These are phyloP conservation scores for Eurytoma californica DNA, from an alignment of 2,888 invertebrate genomes.

Conservation along the genomic window DNA sequence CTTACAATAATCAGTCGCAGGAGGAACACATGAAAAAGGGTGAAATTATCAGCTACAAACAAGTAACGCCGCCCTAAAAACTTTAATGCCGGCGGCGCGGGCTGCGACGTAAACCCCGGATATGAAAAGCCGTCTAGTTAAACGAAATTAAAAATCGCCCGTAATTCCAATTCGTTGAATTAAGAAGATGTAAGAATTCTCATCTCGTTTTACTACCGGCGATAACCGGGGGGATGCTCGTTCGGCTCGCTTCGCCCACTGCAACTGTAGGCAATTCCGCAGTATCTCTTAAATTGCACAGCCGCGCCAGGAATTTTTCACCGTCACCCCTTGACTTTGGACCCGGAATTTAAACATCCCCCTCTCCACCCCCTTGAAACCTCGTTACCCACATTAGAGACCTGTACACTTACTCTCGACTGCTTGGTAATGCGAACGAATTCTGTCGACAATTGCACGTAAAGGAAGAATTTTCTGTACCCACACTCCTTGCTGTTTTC, in stretches of 20 bases:
- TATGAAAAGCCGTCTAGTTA: too few species aligned
- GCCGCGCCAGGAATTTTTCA: constrained; percentile 33
- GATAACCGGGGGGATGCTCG: constrained; percentile 27
- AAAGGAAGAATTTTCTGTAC: constrained; percentile 36
- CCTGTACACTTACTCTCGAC: constrained; percentile 15
- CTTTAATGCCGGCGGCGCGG: too few species aligned
- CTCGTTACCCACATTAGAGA: constrained; percentile 3
- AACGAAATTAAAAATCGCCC: too few species aligned
- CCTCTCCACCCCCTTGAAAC: constrained; percentile 8
- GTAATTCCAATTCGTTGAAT: too few species aligned
- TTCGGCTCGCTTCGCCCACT: not conserved
- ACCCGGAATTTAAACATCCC: too few species aligned
- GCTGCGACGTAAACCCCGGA: too few species aligned
- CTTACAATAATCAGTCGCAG: too few species aligned
- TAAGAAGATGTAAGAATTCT: constrained; percentile 21
- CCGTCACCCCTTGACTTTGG: constrained; percentile 13
- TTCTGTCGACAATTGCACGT: constrained; percentile 19
- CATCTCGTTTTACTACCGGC: constrained; percentile 22
- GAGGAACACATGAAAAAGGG: too few species aligned
- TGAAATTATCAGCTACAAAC: too few species aligned
- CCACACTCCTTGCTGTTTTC: not conserved
- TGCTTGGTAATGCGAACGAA: constrained; percentile 26
- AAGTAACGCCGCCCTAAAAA: too few species aligned
- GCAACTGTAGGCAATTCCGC: constrained; percentile 31
- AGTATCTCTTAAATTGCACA: constrained; percentile 47